phyloP scores from a whole-genome alignment of 2,888 invertebrate species.

The Strigamia crassipes region DNA sequence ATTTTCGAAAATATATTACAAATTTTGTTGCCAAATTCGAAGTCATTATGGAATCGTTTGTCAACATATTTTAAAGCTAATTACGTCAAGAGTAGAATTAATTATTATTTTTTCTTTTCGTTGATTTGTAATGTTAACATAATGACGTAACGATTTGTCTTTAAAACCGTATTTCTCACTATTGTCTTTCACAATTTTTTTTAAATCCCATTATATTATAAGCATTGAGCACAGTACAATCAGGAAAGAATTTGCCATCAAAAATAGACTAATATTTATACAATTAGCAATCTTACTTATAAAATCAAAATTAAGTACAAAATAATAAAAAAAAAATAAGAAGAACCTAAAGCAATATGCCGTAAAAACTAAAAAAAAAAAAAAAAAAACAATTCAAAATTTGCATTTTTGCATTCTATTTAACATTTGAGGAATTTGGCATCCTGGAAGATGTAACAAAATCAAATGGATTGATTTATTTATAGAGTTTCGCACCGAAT shows the following conservation, averaged over 20 bases:
- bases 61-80: neutral
- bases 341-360: neutral
- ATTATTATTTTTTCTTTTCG: neutral
- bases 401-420: neutral
- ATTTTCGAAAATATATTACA: neutral
- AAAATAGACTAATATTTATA: slow-evolving; percentile 36
- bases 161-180: slow-evolving; percentile 1
- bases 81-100: slow-evolving; percentile 16
- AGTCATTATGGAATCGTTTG: too few relatives aligned
- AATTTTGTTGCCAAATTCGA: neutral
- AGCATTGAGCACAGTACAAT: neutral
- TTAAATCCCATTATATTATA: neutral
- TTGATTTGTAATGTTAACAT: neutral
- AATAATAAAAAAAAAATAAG: neutral
- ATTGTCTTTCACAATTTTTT: slow-evolving; percentile 25
- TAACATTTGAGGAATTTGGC: slow-evolving; percentile 13
- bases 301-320: neutral
- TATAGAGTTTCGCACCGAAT: neutral
- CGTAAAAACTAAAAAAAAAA: neutral
- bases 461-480: neutral
- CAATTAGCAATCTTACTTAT: neutral
- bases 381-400: neutral
- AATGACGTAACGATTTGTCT: neutral
- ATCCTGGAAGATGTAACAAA: slow-evolving; percentile 2
- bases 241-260: slow-evolving; percentile 18